Base-by-base conservation (phyloP, 2,797 vertebrate genomes). In the Austrolebias charrua region DNA sequence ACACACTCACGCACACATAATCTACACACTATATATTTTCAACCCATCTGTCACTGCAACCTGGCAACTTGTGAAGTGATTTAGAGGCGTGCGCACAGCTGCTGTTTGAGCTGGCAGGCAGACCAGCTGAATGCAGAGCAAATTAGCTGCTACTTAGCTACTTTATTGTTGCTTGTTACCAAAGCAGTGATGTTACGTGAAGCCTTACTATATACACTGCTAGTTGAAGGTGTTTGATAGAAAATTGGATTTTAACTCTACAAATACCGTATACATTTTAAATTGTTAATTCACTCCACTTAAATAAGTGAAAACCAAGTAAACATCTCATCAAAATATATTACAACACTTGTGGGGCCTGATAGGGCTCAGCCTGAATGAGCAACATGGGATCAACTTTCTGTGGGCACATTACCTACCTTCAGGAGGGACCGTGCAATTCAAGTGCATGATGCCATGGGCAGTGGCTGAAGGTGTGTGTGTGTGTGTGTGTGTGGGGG, bases 51-150 rank as follows among this genome's bases (percentile, higher is more conserved):
- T 59, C 48, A 14, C 42, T n/a, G 18, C 42, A 51, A 55, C 47
- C 52, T 62, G 59, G 24, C 40, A 56, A 46, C 42, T 44, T 12
- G 56, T 33, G 44, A 47, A 16, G 47, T 18, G 38, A 50, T 57
- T 58, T 53, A 62, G 53, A 57, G 35, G 31, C 24, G 50, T 57
- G 16, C 57, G 42, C n/a, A 61, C 52, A 40, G 33, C 53, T 66
- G 48, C 18, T 62, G 6, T 48, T 31, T 51, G 47, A 45, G 44
- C 60, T 61, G 52, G 35, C 52, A 47, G 52, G 46, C 42, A 48
- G 29, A 57, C n/a, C 33, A 20, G 43, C 55, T 42, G 46, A 55
- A 43, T 56, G 24, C 53, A 57, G 40, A 61, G 42, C 46, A 24
- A 66, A 60, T 61, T 47, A 42, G 31, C 6, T 47, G 28, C 31